phyloP scores from a whole-genome alignment of 2,888 invertebrate species.

The Syrphus vitripennis region DNA sequence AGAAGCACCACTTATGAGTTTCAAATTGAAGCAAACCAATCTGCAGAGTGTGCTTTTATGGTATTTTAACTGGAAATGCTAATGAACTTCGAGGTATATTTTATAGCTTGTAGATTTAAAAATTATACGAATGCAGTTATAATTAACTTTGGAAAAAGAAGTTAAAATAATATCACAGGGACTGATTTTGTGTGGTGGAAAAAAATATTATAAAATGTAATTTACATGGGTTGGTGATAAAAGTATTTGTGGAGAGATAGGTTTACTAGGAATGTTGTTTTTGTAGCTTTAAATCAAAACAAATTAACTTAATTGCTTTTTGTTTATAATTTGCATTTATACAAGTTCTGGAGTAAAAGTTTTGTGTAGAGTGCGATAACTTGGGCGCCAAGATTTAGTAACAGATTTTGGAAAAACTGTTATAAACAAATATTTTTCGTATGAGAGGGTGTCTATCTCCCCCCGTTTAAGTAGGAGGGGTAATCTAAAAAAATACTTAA shows the following conservation, averaged over 20 bases:
- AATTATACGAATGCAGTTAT: background rate
- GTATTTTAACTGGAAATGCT: conserved; percentile 14
- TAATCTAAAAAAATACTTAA: no score
- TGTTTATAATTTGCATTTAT: background rate
- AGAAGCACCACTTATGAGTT: conserved; percentile 15
- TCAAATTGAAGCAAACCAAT: conserved; percentile 13
- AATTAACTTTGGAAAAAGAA: conserved; percentile 13
- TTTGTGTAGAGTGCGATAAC: no score
- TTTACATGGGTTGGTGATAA: background rate
- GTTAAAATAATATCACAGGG: background rate
- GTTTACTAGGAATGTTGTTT: background rate
- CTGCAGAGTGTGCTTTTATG: background rate
- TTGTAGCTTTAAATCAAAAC: background rate
- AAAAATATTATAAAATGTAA: background rate
- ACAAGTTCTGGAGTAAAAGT: no score
- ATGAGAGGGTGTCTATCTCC: no score
- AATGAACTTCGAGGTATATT: conserved; percentile 10
- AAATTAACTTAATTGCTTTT: background rate
- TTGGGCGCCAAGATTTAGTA: no score
- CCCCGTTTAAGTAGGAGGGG: no score
- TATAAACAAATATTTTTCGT: no score
- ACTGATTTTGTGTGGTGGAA: background rate
- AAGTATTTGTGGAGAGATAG: background rate
- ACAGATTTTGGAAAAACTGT: no score
- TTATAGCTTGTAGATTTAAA: background rate